A percentile compares a stretch with the other conserved stretches of the same genome.
phyloP scores from a whole-genome alignment of 1,140 invertebrate species.

The Holotrichia oblita region DNA sequence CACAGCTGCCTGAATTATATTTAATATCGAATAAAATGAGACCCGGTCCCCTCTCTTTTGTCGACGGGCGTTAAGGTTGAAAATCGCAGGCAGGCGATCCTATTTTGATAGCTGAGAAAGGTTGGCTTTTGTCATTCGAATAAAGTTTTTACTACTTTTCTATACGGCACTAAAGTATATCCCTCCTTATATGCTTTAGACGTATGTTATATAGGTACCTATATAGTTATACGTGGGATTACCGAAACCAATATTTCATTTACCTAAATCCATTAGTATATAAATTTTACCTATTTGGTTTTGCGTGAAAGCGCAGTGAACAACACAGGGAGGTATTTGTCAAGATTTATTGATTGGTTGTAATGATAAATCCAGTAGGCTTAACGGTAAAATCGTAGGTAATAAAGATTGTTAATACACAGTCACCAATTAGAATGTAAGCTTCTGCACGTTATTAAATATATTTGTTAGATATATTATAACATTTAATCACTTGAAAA shows the following conservation, averaged over 20 bases:
- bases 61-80: slow-evolving; percentile 42
- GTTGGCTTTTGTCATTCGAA: slow-evolving; percentile 51
- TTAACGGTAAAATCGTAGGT: too few species aligned
- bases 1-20: slow-evolving; percentile 59
- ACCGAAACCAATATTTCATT: slow-evolving; percentile 22
- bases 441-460: too few species aligned
- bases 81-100: slow-evolving; percentile 43
- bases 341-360: too few species aligned
- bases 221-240: slow-evolving; percentile 5
- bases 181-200: not conserved
- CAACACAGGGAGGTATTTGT: too few species aligned
- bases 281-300: slow-evolving; percentile 38
- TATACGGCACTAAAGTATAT: slow-evolving; percentile 37
- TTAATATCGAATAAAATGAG: slow-evolving; percentile 52
- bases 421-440: too few species aligned
- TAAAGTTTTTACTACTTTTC: slow-evolving; percentile 56
- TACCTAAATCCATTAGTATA: not conserved
- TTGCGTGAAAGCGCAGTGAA: slow-evolving; percentile 35
- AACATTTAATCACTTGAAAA: too few species aligned
- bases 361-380: too few species aligned
- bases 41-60: slow-evolving; percentile 42
- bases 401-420: too few species aligned
- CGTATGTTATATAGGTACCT: slow-evolving; percentile 1
- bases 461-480: too few species aligned
- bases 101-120: slow-evolving; percentile 47